A percentile compares a stretch with the other conserved stretches of the same genome.
phyloP scores from a whole-genome alignment of 2,113 vertebrate species.

The Proterorhinus semilunaris region DNA sequence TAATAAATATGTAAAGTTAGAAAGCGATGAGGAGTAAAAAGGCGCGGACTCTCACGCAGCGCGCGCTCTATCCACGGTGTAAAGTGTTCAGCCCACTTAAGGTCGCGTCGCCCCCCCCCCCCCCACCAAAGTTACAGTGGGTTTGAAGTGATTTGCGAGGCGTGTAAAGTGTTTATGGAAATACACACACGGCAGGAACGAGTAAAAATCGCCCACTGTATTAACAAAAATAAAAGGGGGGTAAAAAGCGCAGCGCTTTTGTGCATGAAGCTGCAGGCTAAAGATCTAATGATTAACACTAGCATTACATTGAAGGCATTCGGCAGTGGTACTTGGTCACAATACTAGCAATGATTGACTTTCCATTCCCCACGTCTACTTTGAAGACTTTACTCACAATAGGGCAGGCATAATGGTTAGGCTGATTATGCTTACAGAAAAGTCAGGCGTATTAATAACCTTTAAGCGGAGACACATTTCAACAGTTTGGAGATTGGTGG shows the following conservation, averaged over 20 bases:
- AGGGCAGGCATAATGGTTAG: not conserved
- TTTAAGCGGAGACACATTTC: no score
- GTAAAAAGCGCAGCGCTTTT: conserved; percentile 17
- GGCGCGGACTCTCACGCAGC: conserved; percentile 55
- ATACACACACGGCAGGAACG: conserved; percentile 71
- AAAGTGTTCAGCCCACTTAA: conserved; percentile 76
- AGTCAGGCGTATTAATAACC: no score
- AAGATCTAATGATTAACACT: conserved; percentile 3
- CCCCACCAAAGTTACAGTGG: conserved; percentile 63
- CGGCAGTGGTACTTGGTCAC: conserved; percentile 1
- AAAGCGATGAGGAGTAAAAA: conserved; percentile 47
- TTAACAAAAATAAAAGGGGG: conserved; percentile 49
- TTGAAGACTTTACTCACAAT: not conserved
- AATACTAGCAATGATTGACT: not conserved
- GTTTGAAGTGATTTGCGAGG: conserved; percentile 79
- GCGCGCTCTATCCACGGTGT: conserved; percentile 62
- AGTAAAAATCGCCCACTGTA: conserved; percentile 51
- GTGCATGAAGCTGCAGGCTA: conserved; percentile 15
- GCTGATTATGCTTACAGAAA: no score
- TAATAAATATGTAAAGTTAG: conserved; percentile 76
- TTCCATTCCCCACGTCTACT: not conserved
- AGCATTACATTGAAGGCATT: conserved; percentile 11
- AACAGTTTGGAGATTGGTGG: no score
- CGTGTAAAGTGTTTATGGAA: conserved; percentile 79
- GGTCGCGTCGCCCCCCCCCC: conserved; percentile 67